Evolutionary conservation across 2,888 invertebrate genomes (phyloP).

Genomic region (Sarcophaga subvicina): DNA sequence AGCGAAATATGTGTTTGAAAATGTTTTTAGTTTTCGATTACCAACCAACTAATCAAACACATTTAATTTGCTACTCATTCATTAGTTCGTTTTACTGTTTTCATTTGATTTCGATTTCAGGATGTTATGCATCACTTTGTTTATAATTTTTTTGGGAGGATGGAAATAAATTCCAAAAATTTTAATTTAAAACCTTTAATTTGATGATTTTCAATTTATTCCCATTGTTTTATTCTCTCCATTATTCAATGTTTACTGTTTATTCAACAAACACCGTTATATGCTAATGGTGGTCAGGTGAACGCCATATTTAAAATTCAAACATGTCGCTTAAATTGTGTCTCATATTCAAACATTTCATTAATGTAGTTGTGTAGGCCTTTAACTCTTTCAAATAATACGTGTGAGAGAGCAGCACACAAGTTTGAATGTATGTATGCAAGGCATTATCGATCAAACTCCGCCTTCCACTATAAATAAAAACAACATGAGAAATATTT

Average conservation of each 20-base stretch:
- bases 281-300: slow-evolving; percentile 40
- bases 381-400: slow-evolving; percentile 45
- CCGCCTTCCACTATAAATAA: slow-evolving; percentile 73
- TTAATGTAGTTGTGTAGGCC: too few species aligned
- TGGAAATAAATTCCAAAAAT: too few species aligned
- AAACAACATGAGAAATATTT: not conserved
- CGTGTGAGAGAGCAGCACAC: not conserved
- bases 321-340: not conserved
- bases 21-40: not conserved
- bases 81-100: not conserved
- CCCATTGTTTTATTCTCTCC: not conserved
- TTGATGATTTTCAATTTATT: not conserved
- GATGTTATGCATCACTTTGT: not conserved
- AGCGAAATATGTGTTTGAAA: not conserved
- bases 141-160: not conserved
- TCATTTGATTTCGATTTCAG: not conserved
- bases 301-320: slow-evolving; percentile 11
- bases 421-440: slow-evolving; percentile 4
- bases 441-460: slow-evolving; percentile 78
- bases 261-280: not conserved
- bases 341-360: too few species aligned
- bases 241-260: slow-evolving; percentile 12
- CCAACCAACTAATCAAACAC: not conserved
- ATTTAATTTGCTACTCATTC: not conserved
- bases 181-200: not conserved